Evolutionary conservation across 2,113 vertebrate species (phyloP), one percentile per base, ranked within the genome.

Genomic region (Empidonax alnorum): DNA sequence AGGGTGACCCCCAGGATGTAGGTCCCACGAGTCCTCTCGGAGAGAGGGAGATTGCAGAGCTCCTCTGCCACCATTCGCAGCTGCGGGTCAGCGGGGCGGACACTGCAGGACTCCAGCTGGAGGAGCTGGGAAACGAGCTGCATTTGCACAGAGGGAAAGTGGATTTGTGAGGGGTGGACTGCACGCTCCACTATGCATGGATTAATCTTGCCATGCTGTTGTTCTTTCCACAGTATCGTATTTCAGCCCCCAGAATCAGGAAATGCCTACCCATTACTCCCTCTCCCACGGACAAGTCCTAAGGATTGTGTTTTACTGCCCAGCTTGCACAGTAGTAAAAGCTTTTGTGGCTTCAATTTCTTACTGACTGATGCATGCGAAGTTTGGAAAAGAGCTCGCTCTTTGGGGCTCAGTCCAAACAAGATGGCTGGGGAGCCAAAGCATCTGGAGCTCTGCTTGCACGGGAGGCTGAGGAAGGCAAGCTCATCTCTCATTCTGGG

Each of bases 41-140:
- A 87, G 98, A 99, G 31, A 9, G 98, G 74, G 89, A 99, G 90
- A 37, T 96, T 97, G 96, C 99, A 99, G 83, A 99, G 89, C 79
- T 98, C 94, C 65, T 87, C 80, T 31, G 97, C 44, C 16, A 87
- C 72, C 8, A 7, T 49, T 39, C 97, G 97, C 11, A 96, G 27
- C 52, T 95, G 80, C 9, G 90, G 94, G 28, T 93, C 95, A 42
- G 91, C 67, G 5, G 86, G 62, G 47, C 39, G 94, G 90, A 90
- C 3, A 2, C 90, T 76, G 93, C 99, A 99, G 28, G 98, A 95
- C 55, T 94, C 97, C 92, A 99, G 80, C 91, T 97, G 97, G 79
- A 98, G 91, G 39, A 98, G 77, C 80, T 59, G 93, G 89, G 97
- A 98, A 93, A 98, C 63, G 83, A 98, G 97, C 98, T 98, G 91